Evolutionary conservation across 2,888 invertebrate species (phyloP), one percentile per base, ranked within the genome.

Genomic region (Drosophila cognata): DNA sequence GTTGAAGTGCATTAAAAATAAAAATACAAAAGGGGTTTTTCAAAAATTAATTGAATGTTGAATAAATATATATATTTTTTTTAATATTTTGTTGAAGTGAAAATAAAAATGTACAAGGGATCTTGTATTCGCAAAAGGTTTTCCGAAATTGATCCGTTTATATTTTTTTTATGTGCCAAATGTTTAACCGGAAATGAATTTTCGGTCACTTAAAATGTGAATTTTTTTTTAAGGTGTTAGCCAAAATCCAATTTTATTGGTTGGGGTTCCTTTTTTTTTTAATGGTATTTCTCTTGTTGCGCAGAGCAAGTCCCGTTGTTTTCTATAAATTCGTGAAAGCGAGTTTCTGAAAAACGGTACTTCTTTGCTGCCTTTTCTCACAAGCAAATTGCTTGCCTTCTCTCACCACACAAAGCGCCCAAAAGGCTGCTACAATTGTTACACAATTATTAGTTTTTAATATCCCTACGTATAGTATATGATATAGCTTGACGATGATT

Each of bases 81-180:
- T 25, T 2, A 4, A 21, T 41, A 16, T 25, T 46, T 46, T 46
- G 4, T 46, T 25, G 0, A 46, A 46, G 46, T 46, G 46, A 46
- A 46, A 46, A 4, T 46, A 7, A 7, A 46, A 46, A 7, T 4
- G 3, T 13, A 21, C 7, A 13, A 43, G 21, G 13, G 3, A 13
- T 43, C 21, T 13, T 21, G 13, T 43, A 43, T 21, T 1, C 43
- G 13, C 2, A 16, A 25, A 46, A 4, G 16, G 16, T 1, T 46
- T 46, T 46, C 25, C 16, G 2, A 46, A 46, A 25, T 16, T 46
- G 21, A 4, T 46, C 21, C 7, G 38, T 21, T 56, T n/a, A n/a
- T 29, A 4, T 62, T 77, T 70, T 72, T 77, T 64, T 70, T n/a
- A 41, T 58, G 58, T 75, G 65, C 4, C 1, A 41, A 50, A 55